These are phyloP conservation scores for Megalopta genalis DNA, from an alignment of 1,140 invertebrate species.

Conservation along the genomic window DNA sequence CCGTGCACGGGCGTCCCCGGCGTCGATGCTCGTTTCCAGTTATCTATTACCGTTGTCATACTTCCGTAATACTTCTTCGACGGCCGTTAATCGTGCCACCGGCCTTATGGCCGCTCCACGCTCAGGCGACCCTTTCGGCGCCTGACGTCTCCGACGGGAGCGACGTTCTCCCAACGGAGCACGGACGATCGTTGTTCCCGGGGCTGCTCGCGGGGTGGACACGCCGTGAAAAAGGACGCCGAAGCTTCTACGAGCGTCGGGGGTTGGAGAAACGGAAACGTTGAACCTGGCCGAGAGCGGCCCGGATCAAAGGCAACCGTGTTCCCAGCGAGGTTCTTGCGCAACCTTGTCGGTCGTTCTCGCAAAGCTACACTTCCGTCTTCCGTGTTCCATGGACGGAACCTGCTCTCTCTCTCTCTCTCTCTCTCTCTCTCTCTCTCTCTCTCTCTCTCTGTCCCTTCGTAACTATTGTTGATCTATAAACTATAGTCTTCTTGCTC, in stretches of 20 bases:
- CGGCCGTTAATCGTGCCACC: conserved; percentile 58
- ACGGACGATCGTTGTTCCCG: too few species aligned
- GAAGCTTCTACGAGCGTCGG: not conserved
- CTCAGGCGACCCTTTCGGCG: not conserved
- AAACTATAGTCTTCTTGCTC: not conserved
- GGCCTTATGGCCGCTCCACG: conserved; percentile 31
- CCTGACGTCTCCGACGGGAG: too few species aligned
- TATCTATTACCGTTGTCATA: conserved; percentile 77
- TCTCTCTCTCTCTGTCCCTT: too few species aligned
- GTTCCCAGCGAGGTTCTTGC: not conserved
- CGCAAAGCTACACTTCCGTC: conserved; percentile 26
- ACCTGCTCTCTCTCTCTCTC: too few species aligned
- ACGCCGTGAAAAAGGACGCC: too few species aligned
- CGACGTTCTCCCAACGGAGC: too few species aligned
- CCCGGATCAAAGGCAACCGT: conserved; percentile 27
- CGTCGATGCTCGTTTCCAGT: conserved; percentile 69
- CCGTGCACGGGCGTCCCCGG: conserved; percentile 47
- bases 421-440: too few species aligned
- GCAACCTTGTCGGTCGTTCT: not conserved
- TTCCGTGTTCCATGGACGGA: conserved; percentile 11
- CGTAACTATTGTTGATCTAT: not conserved
- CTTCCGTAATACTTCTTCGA: conserved; percentile 74
- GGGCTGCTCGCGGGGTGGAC: too few species aligned
- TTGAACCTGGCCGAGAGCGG: not conserved
- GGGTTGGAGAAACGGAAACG: not conserved